These are phyloP conservation scores for Erpetoichthys calabaricus DNA, from an alignment of 2,797 vertebrate species.

Conservation along the genomic window DNA sequence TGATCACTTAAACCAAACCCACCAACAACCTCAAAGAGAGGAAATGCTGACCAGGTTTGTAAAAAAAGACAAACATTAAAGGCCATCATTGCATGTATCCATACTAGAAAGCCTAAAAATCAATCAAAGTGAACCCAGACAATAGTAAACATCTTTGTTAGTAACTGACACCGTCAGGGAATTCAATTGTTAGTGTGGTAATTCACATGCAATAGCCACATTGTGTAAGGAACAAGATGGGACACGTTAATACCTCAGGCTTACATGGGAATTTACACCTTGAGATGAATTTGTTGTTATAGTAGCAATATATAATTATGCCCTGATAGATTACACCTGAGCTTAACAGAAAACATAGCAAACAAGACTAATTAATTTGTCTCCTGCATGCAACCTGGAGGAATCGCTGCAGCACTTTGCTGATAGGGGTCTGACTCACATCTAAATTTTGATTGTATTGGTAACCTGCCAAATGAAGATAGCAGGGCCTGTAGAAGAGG, in stretches of 20 bases:
- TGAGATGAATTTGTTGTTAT: not conserved
- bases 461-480: not conserved
- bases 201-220: not conserved
- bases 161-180: not conserved
- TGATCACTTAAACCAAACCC: no score
- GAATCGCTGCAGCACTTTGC: not conserved
- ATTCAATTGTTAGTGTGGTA: not conserved
- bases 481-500: not conserved
- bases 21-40: no score
- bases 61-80: no score
- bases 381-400: not conserved
- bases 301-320: conserved; percentile 2
- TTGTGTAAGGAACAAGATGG: not conserved
- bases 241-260: not conserved
- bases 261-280: not conserved
- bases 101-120: no score
- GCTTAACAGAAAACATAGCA: not conserved
- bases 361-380: conserved; percentile 2
- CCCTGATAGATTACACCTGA: not conserved
- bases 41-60: no score
- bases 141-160: no score
- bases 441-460: not conserved
- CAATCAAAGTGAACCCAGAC: no score
- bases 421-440: not conserved
- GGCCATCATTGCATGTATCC: no score